phyloP scores from a whole-genome alignment of 2,113 vertebrate species.

The Mionectes macconnelli region DNA sequence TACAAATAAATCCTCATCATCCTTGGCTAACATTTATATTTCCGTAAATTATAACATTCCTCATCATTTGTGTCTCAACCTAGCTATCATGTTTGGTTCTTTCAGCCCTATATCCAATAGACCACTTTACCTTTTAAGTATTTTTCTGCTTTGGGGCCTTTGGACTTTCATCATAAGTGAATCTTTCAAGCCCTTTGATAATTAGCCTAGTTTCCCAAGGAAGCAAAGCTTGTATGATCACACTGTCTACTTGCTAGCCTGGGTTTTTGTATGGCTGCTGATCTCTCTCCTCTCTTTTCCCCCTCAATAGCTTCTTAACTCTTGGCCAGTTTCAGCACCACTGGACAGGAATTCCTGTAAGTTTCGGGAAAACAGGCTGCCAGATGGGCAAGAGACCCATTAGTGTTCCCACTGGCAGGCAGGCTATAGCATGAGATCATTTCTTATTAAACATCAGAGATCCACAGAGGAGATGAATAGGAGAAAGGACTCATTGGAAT shows the following conservation, averaged over 20 bases:
- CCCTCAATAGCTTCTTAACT: not conserved
- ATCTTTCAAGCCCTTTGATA: slow-evolving; percentile 5
- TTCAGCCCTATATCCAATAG: not conserved
- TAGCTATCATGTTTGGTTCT: not conserved
- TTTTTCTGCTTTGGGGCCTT: not conserved
- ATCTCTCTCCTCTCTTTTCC: slow-evolving; percentile 8
- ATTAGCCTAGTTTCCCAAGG: slow-evolving; percentile 1
- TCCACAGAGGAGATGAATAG: not conserved
- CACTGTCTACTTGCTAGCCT: not conserved
- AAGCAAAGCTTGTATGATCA: not conserved
- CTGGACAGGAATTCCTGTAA: slow-evolving; percentile 10
- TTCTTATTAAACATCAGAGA: slow-evolving; percentile 35
- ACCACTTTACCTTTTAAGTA: slow-evolving; percentile 25
- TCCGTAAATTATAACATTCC: slow-evolving; percentile 45
- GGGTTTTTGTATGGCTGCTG: not conserved
- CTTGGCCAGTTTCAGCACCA: not conserved
- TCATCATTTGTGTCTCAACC: slow-evolving; percentile 43
- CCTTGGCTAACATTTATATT: slow-evolving; percentile 46
- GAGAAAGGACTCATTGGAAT: slow-evolving; percentile 3
- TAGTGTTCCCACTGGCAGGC: not conserved
- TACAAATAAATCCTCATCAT: slow-evolving; percentile 55
- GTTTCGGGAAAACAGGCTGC: not conserved
- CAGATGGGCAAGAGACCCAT: not conserved
- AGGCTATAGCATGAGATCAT: not conserved
- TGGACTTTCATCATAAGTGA: slow-evolving; percentile 10